These are phyloP conservation scores for Luperina testacea DNA, from an alignment of 2,888 invertebrate genomes.

Conservation along the genomic window DNA sequence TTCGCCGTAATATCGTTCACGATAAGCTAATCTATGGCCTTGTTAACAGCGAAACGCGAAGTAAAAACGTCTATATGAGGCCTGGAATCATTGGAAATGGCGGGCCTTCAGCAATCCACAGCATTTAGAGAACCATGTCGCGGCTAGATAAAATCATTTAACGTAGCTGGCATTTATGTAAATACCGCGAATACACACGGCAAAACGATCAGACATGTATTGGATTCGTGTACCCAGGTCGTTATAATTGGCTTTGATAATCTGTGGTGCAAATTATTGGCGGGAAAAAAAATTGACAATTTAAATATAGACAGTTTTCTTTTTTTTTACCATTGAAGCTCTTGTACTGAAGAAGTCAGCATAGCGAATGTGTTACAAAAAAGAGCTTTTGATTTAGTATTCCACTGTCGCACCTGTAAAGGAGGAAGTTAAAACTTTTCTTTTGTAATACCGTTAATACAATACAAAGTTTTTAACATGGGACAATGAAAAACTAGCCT, in stretches of 20 bases:
- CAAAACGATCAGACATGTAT: constrained; percentile 53
- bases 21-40: constrained; percentile 58
- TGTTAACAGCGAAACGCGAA: constrained; percentile 54
- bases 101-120: constrained; percentile 55
- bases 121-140: constrained; percentile 61
- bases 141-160: constrained; percentile 65
- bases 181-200: constrained; percentile 55
- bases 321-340: background rate
- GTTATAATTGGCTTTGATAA: constrained; percentile 56
- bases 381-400: constrained; percentile 53
- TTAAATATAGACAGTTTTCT: constrained; percentile 15
- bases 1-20: constrained; percentile 48
- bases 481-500: constrained; percentile 61
- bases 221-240: constrained; percentile 39
- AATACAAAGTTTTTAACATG: constrained; percentile 56
- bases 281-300: constrained; percentile 37
- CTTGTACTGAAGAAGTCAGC: constrained; percentile 4
- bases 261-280: constrained; percentile 51
- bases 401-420: constrained; percentile 54
- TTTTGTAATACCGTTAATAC: constrained; percentile 50
- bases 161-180: constrained; percentile 64
- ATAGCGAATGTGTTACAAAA: constrained; percentile 18
- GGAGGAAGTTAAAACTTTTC: constrained; percentile 61
- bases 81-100: constrained; percentile 54
- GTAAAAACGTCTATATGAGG: constrained; percentile 56